Base-by-base conservation (phyloP, 2,888 invertebrate species). In the Herminia tarsipennalis region DNA sequence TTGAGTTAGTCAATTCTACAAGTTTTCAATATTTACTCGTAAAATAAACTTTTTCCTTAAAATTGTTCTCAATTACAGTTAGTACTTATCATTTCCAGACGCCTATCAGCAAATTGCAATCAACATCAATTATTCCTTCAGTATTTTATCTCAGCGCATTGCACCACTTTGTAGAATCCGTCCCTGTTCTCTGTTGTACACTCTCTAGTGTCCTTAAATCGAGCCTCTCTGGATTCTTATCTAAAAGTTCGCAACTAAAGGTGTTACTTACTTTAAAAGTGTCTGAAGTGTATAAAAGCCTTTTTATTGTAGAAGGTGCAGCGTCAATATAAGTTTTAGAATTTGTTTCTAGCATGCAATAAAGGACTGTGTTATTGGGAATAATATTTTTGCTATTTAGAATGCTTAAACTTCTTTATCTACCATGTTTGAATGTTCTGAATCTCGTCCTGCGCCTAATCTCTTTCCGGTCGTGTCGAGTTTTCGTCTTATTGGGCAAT, bases 191-290 rank as follows among this genome's bases (percentile, higher is more conserved):
- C 24, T 21, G 32, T 37, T 20, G 37, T 30, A 58, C 24, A 35
- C 27, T 51, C 27, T 51, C 16, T 10, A 59, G 42, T 30, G 22
- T 43, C 52, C 49, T 53, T 45, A 50, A 43, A 52, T 48, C 22
- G 45, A 47, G 35, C 14, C 27, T 14, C 24, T 28, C 14, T 48
- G 30, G 41, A 55, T 45, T 49, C 48, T 42, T 53, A 53, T 49
- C 41, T 36, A 12, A 49, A 54, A 62, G 32, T 49, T 65, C 14
- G 9, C 33, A 41, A 52, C 35, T 64, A 20, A 44, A 60, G 38
- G 39, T 44, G 43, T 51, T 36, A 28, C 42, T 51, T 44, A 35
- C 47, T 51, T 25, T 9, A 10, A 18, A 36, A 29, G 21, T 40
- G 30, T 55, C 40, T 21, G 25, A 18, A 53, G 48, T 30, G 20